Percentiles rank a stretch among this genome's conserved stretches.
phyloP scores from a whole-genome alignment of 2,113 vertebrate species.

The Megaleporinus macrocephalus region DNA sequence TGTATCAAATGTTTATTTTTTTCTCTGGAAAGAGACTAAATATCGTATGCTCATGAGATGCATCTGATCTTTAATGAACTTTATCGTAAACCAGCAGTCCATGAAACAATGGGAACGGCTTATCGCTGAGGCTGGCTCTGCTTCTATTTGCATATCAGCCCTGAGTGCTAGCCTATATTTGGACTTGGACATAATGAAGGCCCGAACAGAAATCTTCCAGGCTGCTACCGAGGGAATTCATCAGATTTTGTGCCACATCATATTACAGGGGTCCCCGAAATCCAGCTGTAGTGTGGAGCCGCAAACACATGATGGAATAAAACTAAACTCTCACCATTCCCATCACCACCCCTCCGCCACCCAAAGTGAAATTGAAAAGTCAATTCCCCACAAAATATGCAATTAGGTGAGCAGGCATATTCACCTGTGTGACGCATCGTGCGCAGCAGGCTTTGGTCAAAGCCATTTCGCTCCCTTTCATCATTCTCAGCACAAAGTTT shows the following conservation, averaged over 20 bases:
- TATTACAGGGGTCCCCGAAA: slow-evolving; percentile 42
- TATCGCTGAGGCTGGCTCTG: background rate
- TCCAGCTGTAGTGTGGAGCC: slow-evolving; percentile 2
- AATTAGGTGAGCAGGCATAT: slow-evolving; percentile 48
- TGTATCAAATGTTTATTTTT: background rate
- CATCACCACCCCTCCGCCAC: slow-evolving; percentile 9
- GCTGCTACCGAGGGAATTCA: slow-evolving; percentile 30
- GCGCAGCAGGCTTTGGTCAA: slow-evolving; percentile 33
- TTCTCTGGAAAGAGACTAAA: slow-evolving; percentile 7
- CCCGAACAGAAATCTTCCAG: slow-evolving; percentile 27
- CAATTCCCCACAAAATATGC: slow-evolving; percentile 48
- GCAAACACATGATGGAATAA: slow-evolving; percentile 32
- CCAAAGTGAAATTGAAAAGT: slow-evolving; percentile 53
- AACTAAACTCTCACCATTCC: background rate
- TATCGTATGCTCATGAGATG: slow-evolving; percentile 18
- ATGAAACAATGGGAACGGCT: slow-evolving; percentile 1
- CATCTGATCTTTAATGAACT: slow-evolving; percentile 19
- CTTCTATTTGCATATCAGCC: slow-evolving; percentile 17
- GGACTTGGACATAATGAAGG: slow-evolving; percentile 20
- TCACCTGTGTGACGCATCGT: slow-evolving; percentile 51
- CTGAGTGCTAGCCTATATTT: slow-evolving; percentile 6
- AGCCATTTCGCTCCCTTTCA: slow-evolving; percentile 54
- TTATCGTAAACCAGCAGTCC: background rate
- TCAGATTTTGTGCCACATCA: slow-evolving; percentile 42
- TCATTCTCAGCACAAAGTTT: slow-evolving; percentile 59